Conservation (phyloP, 2,113 vertebrate species). For the Ptilorrhoa leucosticta region DNA sequence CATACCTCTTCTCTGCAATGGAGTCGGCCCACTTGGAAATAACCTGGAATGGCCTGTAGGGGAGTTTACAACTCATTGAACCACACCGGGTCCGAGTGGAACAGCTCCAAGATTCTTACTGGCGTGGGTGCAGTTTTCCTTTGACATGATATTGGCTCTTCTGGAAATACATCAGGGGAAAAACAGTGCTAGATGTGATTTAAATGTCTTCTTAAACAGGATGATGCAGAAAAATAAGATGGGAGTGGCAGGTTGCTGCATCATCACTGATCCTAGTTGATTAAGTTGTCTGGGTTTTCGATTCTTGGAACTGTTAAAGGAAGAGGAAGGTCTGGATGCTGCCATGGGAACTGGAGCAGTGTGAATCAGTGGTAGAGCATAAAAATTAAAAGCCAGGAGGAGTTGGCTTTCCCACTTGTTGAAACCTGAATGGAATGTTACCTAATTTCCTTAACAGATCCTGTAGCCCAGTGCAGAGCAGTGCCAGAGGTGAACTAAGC, state of each 20-base stretch:
- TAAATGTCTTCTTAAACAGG: neutral
- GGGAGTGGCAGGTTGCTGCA: neutral
- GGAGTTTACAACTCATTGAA: neutral
- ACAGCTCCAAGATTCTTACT: neutral
- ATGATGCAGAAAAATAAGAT: neutral
- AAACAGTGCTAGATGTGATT: neutral
- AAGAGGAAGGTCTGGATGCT: neutral
- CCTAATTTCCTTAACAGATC: neutral
- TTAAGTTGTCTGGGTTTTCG: neutral
- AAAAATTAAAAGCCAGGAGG: neutral
- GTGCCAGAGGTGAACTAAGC: neutral
- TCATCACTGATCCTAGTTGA: neutral
- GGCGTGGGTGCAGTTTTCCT: neutral
- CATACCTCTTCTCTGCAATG: neutral
- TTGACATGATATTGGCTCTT: neutral
- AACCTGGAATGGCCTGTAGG: neutral
- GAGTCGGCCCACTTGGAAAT: neutral
- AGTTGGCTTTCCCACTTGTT: neutral
- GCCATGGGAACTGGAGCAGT: neutral
- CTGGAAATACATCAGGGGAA: neutral
- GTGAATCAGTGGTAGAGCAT: neutral
- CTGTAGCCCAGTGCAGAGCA: neutral
- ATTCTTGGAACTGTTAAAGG: neutral
- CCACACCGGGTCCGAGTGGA: neutral
- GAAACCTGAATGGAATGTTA: slow-evolving; percentile 31